phyloP scores from a whole-genome alignment of 2,113 vertebrate genomes.

The Ameiurus melas region DNA sequence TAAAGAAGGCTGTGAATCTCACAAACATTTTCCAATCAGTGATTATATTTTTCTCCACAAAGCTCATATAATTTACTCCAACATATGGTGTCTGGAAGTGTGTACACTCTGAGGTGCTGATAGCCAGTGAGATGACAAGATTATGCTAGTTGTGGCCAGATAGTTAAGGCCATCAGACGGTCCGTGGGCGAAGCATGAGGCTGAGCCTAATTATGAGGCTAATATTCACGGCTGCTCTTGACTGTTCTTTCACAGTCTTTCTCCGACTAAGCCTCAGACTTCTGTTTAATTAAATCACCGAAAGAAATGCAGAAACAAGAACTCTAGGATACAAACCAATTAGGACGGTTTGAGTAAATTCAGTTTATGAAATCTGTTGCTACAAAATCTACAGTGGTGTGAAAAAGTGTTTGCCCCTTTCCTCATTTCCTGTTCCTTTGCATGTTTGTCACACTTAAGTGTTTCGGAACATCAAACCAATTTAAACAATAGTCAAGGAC shows the following conservation, averaged over 20 bases:
- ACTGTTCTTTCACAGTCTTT: not conserved
- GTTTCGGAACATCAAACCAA: no score
- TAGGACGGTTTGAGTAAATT: not conserved
- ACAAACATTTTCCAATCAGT: not conserved
- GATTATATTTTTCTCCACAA: not conserved
- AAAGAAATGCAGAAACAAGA: not conserved
- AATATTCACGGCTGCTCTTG: not conserved
- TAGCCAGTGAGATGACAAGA: constrained; percentile 6
- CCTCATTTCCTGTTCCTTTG: no score
- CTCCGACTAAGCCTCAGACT: not conserved
- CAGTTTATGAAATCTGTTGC: not conserved
- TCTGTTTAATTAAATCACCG: not conserved
- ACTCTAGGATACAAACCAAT: not conserved
- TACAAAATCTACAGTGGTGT: no score
- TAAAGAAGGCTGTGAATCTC: not conserved
- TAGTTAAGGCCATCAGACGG: not conserved
- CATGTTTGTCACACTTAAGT: no score
- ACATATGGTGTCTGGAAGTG: not conserved
- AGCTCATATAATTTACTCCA: not conserved
- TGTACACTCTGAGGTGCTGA: not conserved
- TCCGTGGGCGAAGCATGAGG: constrained; percentile 9
- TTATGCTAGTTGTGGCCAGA: not conserved
- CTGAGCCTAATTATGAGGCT: not conserved
- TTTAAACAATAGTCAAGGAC: no score
- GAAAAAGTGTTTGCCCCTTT: no score